Evolutionary conservation across 2,113 vertebrate genomes (phyloP).

Genomic region (Catharus minimus): DNA sequence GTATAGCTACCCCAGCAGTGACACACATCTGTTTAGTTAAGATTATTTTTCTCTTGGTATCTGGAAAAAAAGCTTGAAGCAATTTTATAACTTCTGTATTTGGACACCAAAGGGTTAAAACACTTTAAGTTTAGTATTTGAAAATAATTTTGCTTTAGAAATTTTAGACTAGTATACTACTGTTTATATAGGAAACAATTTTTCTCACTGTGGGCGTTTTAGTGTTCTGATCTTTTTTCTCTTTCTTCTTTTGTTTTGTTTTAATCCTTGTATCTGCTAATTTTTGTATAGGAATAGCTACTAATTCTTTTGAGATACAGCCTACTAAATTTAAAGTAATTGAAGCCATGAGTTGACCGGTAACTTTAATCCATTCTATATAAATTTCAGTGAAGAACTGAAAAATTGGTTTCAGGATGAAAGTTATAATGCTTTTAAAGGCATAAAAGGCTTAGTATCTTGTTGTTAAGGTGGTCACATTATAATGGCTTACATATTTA

Average conservation of each 20-base stretch:
- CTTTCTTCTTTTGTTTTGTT: constrained; percentile 60
- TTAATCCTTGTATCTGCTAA: constrained; percentile 82
- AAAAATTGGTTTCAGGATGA: constrained; percentile 71
- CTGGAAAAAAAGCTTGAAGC: background rate
- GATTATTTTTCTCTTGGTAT: constrained; percentile 52
- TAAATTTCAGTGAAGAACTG: constrained; percentile 71
- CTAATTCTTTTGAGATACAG: constrained; percentile 79
- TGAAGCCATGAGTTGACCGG: constrained; percentile 79
- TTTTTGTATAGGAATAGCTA: constrained; percentile 81
- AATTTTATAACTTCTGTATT: constrained; percentile 54
- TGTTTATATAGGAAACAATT: constrained; percentile 52
- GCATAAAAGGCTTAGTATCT: constrained; percentile 58
- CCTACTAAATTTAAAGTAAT: constrained; percentile 81
- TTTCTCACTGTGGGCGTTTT: constrained; percentile 70
- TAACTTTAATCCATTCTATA: constrained; percentile 77
- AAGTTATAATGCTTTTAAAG: constrained; percentile 62
- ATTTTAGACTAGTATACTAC: constrained; percentile 66
- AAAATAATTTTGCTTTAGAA: constrained; percentile 58
- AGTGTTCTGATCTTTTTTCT: constrained; percentile 71
- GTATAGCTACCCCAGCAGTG: constrained; percentile 18
- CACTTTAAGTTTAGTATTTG: constrained; percentile 46
- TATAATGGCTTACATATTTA: constrained; percentile 63
- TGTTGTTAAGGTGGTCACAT: constrained; percentile 70
- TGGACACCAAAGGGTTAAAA: constrained; percentile 85
- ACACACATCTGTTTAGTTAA: constrained; percentile 2